Evolutionary conservation across 2,797 vertebrate genomes (phyloP), one percentile per base, ranked within the genome.

Genomic region (Gallinago solitaria): DNA sequence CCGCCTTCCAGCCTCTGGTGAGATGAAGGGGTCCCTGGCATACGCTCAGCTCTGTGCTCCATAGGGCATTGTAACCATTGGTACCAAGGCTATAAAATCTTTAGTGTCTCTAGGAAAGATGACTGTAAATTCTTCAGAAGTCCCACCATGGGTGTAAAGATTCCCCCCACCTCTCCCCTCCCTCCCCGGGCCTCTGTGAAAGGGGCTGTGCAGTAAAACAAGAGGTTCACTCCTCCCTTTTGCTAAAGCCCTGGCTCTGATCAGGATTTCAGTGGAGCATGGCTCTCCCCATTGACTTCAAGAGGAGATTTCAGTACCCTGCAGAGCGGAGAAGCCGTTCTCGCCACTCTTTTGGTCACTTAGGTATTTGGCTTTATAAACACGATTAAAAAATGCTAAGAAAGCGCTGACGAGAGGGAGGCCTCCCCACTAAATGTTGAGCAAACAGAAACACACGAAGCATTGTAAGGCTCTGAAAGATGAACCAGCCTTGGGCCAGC

Each of bases 71-170:
- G 97, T 98, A 98, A 98, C 93, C 96, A 41, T 97, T 96, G 97
- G 97, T 97, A 93, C 96, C 85, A 78, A 93, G 95, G 96, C 97
- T 96, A 93, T 98, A 98, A 98, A 98, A 98, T 92, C 96, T 96
- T 98, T 97, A 97, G 69, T 69, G 96, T 98, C 97, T 96, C 96
- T 94, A 97, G 96, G 97, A 98, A 98, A 97, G 95, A 97, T 33
- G 80, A 97, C 95, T 97, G 93, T 98, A 98, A 98, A 98, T 98
- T 98, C 98, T 98, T 97, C 97, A 95, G 96, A 97, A 97, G 96
- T 96, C 96, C 94, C 94, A 96, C 93, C 93, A 95, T 41, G 97
- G 93, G 97, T 97, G 96, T 98, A 98, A 98, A 98, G 95, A 95
- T 95, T 91, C 47, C 65, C 94, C 27, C 20, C 33, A 63, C 61